Base-by-base conservation (phyloP, 1,140 invertebrate genomes). In the Pogonus chalceus region DNA sequence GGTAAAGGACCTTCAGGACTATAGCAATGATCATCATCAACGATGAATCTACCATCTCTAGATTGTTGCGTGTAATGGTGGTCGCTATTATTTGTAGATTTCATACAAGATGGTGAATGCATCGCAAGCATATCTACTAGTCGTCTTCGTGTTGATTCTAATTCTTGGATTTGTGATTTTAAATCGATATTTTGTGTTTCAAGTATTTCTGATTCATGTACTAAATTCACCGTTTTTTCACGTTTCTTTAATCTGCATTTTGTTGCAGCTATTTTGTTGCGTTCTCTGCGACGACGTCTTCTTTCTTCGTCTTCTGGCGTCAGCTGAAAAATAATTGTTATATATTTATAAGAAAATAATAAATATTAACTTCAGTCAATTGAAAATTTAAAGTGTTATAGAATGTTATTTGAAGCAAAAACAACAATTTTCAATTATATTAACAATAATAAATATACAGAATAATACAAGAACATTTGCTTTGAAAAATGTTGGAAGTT, bases 241-340 rank as follows among this genome's bases (percentile, higher is more conserved):
- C 92, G 84, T 69, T 96, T 96, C 77, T 94, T 96, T 76, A 92
- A 80, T 51, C 92, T 80, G 69, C 93, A 96, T 70, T 96, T 96
- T 18, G 92, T 96, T 10, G 93, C 93, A 16, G 93, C 93, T 39
- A 96, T 87, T 78, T 96, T 95, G 70, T 96, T 96, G 50, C 92
- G 78, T 71, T 95, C 91, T 57, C 92, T 79, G 61, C 90, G 77
- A 51, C 89, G 75, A 46, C 86, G 73, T 51, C 90, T 76, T 22
- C 88, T 76, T 62, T 93, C 90, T 73, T 94, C 90, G 61, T 95
- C 92, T 75, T 95, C 92, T 16, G 88, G 83, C 10, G 92, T 94
- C 56, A 95, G 70, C 89, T 92, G 69, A 2, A 75, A 72, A 62
- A 20, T 58, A 52, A 59, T n/a, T n/a, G n/a, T n/a, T n/a, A n/a